Percentiles rank a stretch among this genome's conserved stretches.
phyloP scores from a whole-genome alignment of 1,140 invertebrate genomes.

The Bombus fervidus region DNA sequence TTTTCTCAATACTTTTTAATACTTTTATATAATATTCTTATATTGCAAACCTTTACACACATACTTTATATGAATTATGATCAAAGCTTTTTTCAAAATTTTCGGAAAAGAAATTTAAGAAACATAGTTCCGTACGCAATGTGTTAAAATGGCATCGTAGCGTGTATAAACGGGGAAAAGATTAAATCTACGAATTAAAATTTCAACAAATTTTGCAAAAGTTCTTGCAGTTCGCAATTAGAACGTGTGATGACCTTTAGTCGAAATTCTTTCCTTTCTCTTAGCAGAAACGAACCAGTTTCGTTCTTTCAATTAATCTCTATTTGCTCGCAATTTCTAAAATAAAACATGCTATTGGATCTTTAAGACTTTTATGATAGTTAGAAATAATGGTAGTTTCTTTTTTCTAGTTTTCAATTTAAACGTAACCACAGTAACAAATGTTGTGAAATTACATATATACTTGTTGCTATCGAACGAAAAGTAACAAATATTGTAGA shows the following conservation, averaged over 20 bases:
- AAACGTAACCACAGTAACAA: background rate
- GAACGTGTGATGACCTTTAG: background rate
- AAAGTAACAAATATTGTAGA: no score
- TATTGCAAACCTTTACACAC: background rate
- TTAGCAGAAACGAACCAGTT: background rate
- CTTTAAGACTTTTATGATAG: background rate
- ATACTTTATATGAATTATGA: no score
- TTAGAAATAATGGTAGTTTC: background rate
- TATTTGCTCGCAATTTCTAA: background rate
- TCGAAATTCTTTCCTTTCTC: background rate
- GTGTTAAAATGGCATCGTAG: no score
- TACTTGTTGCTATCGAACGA: background rate
- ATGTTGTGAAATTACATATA: background rate
- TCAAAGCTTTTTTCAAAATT: no score
- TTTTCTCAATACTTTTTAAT: background rate
- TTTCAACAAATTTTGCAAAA: background rate
- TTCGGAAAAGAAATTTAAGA: no score
- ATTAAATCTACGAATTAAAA: background rate
- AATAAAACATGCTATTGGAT: background rate
- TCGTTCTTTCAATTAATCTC: background rate
- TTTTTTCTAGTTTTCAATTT: background rate
- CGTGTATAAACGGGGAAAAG: background rate
- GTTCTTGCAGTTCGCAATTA: background rate
- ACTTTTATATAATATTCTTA: background rate
- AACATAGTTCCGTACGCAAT: no score